Conservation (phyloP, 1,140 invertebrate genomes). For the Protaetia brevitarsis region DNA sequence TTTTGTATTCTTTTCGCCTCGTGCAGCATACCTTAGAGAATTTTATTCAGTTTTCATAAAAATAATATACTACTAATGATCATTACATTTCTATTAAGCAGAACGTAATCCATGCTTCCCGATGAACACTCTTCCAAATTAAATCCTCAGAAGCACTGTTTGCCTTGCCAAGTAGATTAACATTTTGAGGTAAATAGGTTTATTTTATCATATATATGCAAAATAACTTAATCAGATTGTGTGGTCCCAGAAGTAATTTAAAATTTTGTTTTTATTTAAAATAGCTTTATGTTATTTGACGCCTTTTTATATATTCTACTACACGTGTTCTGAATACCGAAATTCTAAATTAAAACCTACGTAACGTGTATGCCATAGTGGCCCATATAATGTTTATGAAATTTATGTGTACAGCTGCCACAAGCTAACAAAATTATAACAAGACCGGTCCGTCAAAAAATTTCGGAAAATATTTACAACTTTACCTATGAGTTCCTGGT, state of each 20-base stretch:
- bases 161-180: not conserved
- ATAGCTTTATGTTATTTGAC: not conserved
- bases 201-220: constrained; percentile 19
- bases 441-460: too few relatives aligned
- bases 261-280: constrained; percentile 15
- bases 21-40: too few relatives aligned
- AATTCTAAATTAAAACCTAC: constrained; percentile 1
- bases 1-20: too few relatives aligned
- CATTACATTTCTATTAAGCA: too few relatives aligned
- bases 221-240: constrained; percentile 10
- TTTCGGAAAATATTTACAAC: not conserved
- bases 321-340: constrained; percentile 4
- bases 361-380: not conserved
- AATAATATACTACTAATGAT: too few relatives aligned
- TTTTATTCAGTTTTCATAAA: too few relatives aligned
- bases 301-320: not conserved
- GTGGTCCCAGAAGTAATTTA: constrained; percentile 9
- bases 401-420: not conserved
- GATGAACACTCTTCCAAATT: too few relatives aligned
- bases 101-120: too few relatives aligned
- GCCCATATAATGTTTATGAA: not conserved
- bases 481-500: too few relatives aligned
- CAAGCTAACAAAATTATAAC: not conserved
- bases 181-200: constrained; percentile 10
- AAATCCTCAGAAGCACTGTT: too few relatives aligned